Conservation (phyloP, 2,113 vertebrate species). For the Eurypyga helias region DNA sequence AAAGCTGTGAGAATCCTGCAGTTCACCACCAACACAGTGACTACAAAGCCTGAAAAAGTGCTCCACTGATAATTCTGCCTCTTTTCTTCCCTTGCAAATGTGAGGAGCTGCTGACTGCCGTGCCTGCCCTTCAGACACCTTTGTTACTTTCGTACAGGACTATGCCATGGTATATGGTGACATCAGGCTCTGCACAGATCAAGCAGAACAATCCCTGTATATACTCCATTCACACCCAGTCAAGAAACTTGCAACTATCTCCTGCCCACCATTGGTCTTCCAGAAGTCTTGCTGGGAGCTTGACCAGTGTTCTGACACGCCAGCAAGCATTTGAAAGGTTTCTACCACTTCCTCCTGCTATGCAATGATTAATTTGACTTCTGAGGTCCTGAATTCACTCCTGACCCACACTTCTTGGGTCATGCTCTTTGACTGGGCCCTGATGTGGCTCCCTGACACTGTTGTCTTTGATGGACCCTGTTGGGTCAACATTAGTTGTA, state of each 20-base stretch:
- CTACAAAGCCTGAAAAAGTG: not conserved
- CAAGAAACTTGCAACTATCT: not conserved
- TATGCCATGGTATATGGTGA: not conserved
- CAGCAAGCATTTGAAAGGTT: not conserved
- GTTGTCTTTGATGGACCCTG: not conserved
- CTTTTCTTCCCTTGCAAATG: not conserved
- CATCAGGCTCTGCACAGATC: not conserved
- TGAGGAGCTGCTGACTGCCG: not conserved
- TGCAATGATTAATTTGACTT: not conserved
- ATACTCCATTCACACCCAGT: not conserved
- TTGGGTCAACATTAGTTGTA: accelerated
- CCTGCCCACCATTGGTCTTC: not conserved
- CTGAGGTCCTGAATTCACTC: not conserved
- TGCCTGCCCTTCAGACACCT: not conserved
- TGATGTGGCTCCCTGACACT: not conserved
- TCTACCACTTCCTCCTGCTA: not conserved
- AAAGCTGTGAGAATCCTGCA: not conserved
- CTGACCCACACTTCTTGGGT: not conserved
- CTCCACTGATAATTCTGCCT: not conserved
- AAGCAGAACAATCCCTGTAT: not conserved
- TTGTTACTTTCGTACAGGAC: not conserved
- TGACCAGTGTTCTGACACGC: not conserved
- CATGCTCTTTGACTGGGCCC: not conserved
- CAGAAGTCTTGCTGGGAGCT: not conserved
- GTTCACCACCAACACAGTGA: not conserved